A percentile compares a stretch with the other conserved stretches of the same genome.
These are phyloP conservation scores for Orthosia cruda DNA, from an alignment of 2,888 invertebrate genomes.

Conservation along the genomic window DNA sequence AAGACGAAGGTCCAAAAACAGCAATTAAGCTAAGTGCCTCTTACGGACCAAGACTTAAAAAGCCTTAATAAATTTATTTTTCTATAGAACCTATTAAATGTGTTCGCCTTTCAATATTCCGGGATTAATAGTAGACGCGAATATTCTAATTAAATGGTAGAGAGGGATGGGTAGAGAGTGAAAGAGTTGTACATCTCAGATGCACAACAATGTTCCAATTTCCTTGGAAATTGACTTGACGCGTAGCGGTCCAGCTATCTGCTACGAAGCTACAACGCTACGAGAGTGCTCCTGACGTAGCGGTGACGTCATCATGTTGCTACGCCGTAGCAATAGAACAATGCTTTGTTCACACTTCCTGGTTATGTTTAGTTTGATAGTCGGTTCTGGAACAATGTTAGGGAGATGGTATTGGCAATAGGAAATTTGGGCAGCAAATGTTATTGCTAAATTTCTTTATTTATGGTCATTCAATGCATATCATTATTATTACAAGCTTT, in stretches of 20 bases:
- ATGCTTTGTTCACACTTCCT: neutral
- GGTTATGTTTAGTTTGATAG: neutral
- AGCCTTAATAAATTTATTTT: conserved; percentile 62
- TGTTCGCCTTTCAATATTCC: conserved; percentile 67
- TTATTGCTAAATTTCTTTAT: no score
- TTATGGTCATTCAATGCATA: no score
- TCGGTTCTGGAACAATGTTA: neutral
- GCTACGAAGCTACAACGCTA: conserved; percentile 45
- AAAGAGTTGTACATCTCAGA: conserved; percentile 30
- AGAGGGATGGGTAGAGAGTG: conserved; percentile 57
- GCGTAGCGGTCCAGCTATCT: conserved; percentile 17
- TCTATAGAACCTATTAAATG: conserved; percentile 61
- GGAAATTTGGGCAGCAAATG: no score
- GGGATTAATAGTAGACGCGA: conserved; percentile 66
- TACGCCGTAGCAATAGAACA: conserved; percentile 49
- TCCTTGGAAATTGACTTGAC: conserved; percentile 20
- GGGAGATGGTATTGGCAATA: neutral
- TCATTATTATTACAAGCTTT: no score
- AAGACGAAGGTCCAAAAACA: conserved; percentile 47
- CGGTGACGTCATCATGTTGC: conserved; percentile 35
- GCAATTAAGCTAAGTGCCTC: conserved; percentile 54
- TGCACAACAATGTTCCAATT: conserved; percentile 10
- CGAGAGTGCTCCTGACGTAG: conserved; percentile 40
- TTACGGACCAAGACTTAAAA: conserved; percentile 22
- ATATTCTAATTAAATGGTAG: conserved; percentile 71